Base-by-base conservation (phyloP, 92 coral and sea anemone species). In the Heliopora coerulea region DNA sequence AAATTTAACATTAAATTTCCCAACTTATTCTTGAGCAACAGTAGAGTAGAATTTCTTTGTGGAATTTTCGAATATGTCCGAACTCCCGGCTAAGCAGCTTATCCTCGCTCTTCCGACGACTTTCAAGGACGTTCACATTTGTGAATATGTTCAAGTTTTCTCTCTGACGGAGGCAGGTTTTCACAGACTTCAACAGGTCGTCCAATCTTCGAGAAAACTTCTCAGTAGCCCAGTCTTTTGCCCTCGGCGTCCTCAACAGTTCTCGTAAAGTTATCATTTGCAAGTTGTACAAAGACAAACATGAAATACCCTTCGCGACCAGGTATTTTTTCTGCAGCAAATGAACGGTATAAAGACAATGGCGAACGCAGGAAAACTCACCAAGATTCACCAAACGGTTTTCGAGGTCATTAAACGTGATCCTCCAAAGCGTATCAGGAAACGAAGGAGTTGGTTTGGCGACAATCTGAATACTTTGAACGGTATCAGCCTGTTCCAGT, bases 341-440 rank as follows among this genome's bases (percentile, higher is more conserved):
- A 24, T 50, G 31, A 18, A 70, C 23, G 20, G 77, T 63, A 19
- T 29, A 70, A 23, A 70, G 40, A 32, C 77, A 70, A 54, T 70
- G 77, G 39, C 57, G 62, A 52, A 54, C 49, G 17, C 77, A 70
- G 50, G 31, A 54, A 14, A 52, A 70, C 14, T 70, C 54, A 8
- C 32, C 32, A 10, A 70, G 63, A 19, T 54, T 70, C 17, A 70
- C 30, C 15, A 70, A 34, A 19, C 77, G 56, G 42, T 70, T 70
- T 20, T 70, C 77, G 49, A 70, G 34, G 35, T 70, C 77, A 34
- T 70, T 70, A 63, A 70, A 70, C 0, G 77, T 70, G 4, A 70
- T 50, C 19, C 77, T 33, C 77, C 77, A 70, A 19, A 70, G 62
- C 19, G 49, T 52, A 49, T 48, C 39, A 8, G 56, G n/a, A 24